Evolutionary conservation across 2,113 vertebrate genomes (phyloP).

Genomic region (Macaca mulatta): DNA sequence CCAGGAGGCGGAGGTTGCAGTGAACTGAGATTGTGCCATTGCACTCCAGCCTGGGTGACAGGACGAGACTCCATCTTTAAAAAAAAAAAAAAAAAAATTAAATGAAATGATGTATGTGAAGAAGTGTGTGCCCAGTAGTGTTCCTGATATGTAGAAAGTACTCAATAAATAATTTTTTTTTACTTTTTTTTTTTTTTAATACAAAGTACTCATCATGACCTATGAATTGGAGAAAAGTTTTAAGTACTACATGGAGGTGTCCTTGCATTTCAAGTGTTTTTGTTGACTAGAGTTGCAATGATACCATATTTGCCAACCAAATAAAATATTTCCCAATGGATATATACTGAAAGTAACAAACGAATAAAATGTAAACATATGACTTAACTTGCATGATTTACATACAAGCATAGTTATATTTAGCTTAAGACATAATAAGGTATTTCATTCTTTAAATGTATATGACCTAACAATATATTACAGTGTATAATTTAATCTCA

Average conservation of each 20-base stretch:
- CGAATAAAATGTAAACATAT: background rate
- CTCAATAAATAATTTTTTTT: background rate
- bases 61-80: too few relatives aligned
- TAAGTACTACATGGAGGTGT: background rate
- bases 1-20: too few relatives aligned
- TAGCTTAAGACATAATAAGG: background rate
- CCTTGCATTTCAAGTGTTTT: conserved; percentile 13
- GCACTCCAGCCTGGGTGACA: too few relatives aligned
- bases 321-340: background rate
- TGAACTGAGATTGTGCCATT: too few relatives aligned
- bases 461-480: conserved; percentile 40
- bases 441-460: conserved; percentile 60
- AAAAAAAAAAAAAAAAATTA: too few relatives aligned
- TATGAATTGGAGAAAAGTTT: background rate
- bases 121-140: background rate
- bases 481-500: conserved; percentile 58
- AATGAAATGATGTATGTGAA: background rate
- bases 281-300: background rate
- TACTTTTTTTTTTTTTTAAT: background rate
- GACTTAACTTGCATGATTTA: background rate
- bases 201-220: background rate
- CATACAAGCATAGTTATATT: background rate
- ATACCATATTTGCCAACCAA: background rate
- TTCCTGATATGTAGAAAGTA: background rate
- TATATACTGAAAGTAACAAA: background rate